Evolutionary conservation across 2,888 invertebrate species (phyloP), one percentile per base, ranked within the genome.

Genomic region (Lycophotia porphyrea): DNA sequence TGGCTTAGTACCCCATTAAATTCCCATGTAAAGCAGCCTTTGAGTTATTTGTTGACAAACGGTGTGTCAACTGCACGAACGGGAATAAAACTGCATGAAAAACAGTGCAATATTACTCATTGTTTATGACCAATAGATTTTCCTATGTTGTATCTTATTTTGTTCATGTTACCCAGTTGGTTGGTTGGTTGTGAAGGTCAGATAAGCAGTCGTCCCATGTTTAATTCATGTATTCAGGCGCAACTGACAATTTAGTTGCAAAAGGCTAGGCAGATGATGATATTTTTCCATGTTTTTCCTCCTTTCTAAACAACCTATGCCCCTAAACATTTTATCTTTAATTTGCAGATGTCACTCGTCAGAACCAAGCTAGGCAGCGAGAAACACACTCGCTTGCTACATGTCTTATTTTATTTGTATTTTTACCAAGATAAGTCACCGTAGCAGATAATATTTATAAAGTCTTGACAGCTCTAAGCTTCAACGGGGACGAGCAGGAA

Each of bases 381-480:
- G 27, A 8, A 36, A 52, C 31, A 31, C 63, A 71, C 55, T 36
- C 55, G 15, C 27, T 34, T 15, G 27, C 9, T 64, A 49, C 64
- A 15, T 78, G 64, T 73, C 49, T 49, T 27, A 21, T 27, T 64
- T 71, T 79, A 72, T 77, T 64, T 47, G 39, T 80, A 78, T 44
- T 78, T 65, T 74, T 65, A 27, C 36, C 11, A 78, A 74, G 81
- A 60, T 73, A 80, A 39, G 24, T 49, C 34, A 44, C 5, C 13
- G n/a, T 44, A 31, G 31, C 15, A 47, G 80, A 80, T 77, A 80
- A 72, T 44, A 60, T 61, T 36, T n/a, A 9, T 21, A 52, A n/a
- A 65, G n/a, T 44, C 75, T 42, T 81, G 78, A 81, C 82, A 68
- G n/a, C 21, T 75, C 13, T 78, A 67, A 81, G 66, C 66, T 55